These are phyloP conservation scores for Carcina quercana DNA, from an alignment of 2,888 invertebrate genomes.

Conservation along the genomic window DNA sequence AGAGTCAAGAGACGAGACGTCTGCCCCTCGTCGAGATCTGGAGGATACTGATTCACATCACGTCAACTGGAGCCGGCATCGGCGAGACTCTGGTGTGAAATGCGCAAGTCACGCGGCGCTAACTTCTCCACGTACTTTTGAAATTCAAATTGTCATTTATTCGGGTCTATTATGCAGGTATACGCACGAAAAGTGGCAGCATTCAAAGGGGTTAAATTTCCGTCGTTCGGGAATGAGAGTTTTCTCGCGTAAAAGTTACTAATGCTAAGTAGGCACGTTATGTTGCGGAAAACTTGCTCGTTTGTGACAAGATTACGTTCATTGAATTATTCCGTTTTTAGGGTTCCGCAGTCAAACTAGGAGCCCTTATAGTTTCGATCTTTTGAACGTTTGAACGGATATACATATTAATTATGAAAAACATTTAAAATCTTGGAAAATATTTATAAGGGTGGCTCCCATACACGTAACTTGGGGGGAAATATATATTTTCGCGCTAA, in stretches of 20 bases:
- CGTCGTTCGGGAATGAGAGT: slow-evolving; percentile 29
- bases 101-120: slow-evolving; percentile 67
- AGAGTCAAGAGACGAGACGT: slow-evolving; percentile 28
- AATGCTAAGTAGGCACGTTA: no score
- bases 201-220: slow-evolving; percentile 32
- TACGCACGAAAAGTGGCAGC: slow-evolving; percentile 33
- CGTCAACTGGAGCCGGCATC: slow-evolving; percentile 40
- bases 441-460: no score
- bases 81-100: slow-evolving; percentile 48
- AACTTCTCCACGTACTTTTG: slow-evolving; percentile 59
- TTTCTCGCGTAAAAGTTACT: slow-evolving; percentile 31
- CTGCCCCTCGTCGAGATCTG: slow-evolving; percentile 28
- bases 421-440: no score
- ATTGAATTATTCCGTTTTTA: no score
- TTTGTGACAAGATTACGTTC: no score
- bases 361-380: no score
- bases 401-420: no score
- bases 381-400: no score
- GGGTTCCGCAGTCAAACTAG: no score
- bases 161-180: slow-evolving; percentile 44
- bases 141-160: slow-evolving; percentile 60
- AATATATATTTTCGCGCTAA: no score
- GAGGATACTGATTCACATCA: slow-evolving; percentile 52
- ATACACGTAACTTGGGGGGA: no score
- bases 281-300: no score